Percentiles rank a stretch among this genome's conserved stretches.
phyloP scores from a whole-genome alignment of 2,888 invertebrate genomes.

The Pandemis cinnamomeana region DNA sequence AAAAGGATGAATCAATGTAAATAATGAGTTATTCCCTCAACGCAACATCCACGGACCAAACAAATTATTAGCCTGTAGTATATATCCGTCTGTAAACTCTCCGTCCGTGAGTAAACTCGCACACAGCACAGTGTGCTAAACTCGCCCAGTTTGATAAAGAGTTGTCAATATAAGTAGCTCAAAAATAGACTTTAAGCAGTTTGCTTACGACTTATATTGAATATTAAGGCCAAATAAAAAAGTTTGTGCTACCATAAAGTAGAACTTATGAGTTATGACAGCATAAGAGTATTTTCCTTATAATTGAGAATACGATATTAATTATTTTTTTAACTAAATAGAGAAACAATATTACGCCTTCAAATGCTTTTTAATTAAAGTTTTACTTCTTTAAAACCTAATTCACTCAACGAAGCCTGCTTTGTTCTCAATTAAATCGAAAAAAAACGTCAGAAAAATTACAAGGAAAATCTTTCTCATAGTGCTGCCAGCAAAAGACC shows the following conservation, averaged over 20 bases:
- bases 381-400: too few relatives aligned
- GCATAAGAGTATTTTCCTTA: not conserved
- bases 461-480: not conserved
- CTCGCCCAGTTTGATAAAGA: constrained; percentile 15
- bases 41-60: not conserved
- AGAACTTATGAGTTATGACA: constrained; percentile 11
- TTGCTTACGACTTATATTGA: not conserved
- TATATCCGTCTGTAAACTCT: not conserved
- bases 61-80: not conserved
- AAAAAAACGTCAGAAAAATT: not conserved
- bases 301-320: too few relatives aligned
- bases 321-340: too few relatives aligned
- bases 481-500: not conserved
- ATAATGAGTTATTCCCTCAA: not conserved
- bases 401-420: too few relatives aligned
- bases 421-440: not conserved
- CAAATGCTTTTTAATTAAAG: too few relatives aligned
- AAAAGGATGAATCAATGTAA: not conserved
- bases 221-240: not conserved
- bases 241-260: not conserved
- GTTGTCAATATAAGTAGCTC: not conserved
- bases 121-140: constrained; percentile 2
- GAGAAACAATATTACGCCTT: too few relatives aligned
- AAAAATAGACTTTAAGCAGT: not conserved
- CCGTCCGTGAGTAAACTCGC: not conserved